Evolutionary conservation across 2,888 invertebrate species (phyloP), one percentile per base, ranked within the genome.

Genomic region (Seira musarum): DNA sequence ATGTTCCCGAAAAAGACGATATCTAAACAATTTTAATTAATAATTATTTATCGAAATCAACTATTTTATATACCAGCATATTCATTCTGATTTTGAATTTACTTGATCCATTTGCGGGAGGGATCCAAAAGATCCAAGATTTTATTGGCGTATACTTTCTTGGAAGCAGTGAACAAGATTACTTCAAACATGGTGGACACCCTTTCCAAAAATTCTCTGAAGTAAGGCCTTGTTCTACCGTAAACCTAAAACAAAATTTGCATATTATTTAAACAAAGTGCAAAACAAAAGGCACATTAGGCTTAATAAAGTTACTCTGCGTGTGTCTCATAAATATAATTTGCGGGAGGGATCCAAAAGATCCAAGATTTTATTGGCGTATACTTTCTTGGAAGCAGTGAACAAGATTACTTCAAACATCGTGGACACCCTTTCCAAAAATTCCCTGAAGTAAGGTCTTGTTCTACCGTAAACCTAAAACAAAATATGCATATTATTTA

Each of bases 311-410:
- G n/a, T 17, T 63, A 22, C 21, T 22, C 6, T 22, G 8, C 63
- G 8, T 22, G 21, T 22, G 2, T 63, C 5, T n/a, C 6, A 8
- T 21, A 10, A n/a, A 1, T 74, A 67, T 74, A 60, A 93, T 85
- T 94, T 93, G 60, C 97, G 91, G 46, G 94, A 92, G 0, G 97
- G 96, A 89, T 98, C 98, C 60, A 98, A 91, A 74, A 98, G 90
- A 90, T 98, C 96, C 87, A 98, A 92, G 85, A 98, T 91, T 85
- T 97, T 94, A 89, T 98, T 96, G 0, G 98, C 98, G 89, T 98
- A 98, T 63, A 98, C 96, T 67, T 96, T 92, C 90, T 98, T 98
- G 88, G 96, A 96, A 60, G 98, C 98, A 0, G 98, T 98, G 91
- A 98, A 98, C 75, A 98, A 90, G 72, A 97, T 97, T 24, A 98